Conservation (phyloP, 2,888 invertebrate species). For the Lasioglossum lativentre region DNA sequence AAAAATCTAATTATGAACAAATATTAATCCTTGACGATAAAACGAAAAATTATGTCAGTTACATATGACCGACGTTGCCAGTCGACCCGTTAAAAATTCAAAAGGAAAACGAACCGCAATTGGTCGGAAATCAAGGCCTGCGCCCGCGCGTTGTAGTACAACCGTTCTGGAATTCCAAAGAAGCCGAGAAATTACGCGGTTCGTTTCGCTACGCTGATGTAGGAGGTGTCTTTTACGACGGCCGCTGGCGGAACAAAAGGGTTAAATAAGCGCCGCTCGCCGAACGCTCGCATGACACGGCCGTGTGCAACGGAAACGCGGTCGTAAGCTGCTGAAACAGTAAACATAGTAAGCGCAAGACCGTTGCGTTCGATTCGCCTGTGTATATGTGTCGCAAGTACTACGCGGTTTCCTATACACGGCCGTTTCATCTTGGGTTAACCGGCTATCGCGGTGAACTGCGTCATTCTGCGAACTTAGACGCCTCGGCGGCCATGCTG, state of each 20-base stretch:
- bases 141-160: not conserved
- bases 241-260: slow-evolving; percentile 25
- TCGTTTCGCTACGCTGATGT: not conserved
- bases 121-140: not conserved
- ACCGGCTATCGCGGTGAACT: slow-evolving; percentile 49
- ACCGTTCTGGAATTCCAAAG: not conserved
- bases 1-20: no score
- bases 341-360: slow-evolving; percentile 52
- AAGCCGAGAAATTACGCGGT: not conserved
- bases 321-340: slow-evolving; percentile 42
- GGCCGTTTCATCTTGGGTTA: slow-evolving; percentile 39
- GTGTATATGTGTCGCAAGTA: slow-evolving; percentile 13
- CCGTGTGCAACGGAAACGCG: slow-evolving; percentile 53
- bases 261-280: slow-evolving; percentile 29
- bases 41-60: no score
- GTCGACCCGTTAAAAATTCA: no score
- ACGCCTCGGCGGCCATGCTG: slow-evolving; percentile 26
- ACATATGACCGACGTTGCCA: no score
- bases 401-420: not conserved
- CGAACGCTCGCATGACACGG: slow-evolving; percentile 9
- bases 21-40: no score
- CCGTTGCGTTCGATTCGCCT: slow-evolving; percentile 42
- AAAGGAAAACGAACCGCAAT: not conserved
- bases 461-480: slow-evolving; percentile 55
- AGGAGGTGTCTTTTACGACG: slow-evolving; percentile 3